Base-by-base conservation (phyloP, 2,113 vertebrate genomes). In the Antidorcas marsupialis region DNA sequence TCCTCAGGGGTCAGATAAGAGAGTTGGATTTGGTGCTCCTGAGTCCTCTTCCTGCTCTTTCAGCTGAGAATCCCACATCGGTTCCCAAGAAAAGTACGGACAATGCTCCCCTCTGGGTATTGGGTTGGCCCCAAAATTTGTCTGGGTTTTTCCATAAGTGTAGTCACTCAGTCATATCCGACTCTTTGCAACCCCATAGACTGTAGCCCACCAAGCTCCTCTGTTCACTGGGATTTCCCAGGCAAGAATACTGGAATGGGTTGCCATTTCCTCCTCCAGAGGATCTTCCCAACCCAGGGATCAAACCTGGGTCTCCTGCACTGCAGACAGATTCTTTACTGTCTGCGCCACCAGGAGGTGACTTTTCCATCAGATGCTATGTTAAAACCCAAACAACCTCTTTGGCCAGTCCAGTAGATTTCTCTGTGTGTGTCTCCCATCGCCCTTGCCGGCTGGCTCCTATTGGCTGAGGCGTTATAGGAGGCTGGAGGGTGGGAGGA, bases 1-100 rank as follows among this genome's bases (percentile, higher is more conserved):
- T 96, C n/a, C 76, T 60, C 0, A 45, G 57, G 15, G 62, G 19
- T 71, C 59, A 83, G 74, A 94, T 50, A 45, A 91, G 87, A 96
- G 33, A 7, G 16, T 27, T 91, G 19, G 19, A 11, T 81, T 16
- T 6, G 23, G 30, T 6, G 28, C n/a, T 83, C 43, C 71, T 67
- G 47, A 71, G 19, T 53, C 74, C 55, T 33, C 7, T 76, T 93
- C 43, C 67, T 82, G 45, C 28, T 74, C 71, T 55, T 10, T 50
- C n/a, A 84, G 6, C 33, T 0, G 13, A 60, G 74, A 7, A 21
- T 28, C 3, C 25, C 79, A 47, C 30, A 14, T 0, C 2, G 2
- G 21, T 25, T 88, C 33, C 27, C 23, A 39, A 62, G 16, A 57
- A n/a, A 71, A 59, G 28, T 5, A 33, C 30, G 71, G 64, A 43